Evolutionary conservation across 2,888 invertebrate genomes (phyloP).

Genomic region (Syritta pipiens): DNA sequence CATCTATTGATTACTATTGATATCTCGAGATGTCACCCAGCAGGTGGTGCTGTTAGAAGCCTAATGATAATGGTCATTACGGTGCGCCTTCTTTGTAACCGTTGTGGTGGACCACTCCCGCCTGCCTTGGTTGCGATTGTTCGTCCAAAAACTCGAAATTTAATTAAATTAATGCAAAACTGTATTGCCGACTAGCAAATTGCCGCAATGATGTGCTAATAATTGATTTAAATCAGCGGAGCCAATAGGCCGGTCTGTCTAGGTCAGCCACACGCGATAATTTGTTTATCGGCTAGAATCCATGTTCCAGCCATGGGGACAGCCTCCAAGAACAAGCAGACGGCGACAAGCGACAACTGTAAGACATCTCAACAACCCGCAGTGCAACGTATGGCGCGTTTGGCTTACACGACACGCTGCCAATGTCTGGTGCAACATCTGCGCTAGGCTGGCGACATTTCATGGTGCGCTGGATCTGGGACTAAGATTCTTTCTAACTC

Average conservation of each 20-base stretch:
- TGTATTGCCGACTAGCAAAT: constrained; percentile 43
- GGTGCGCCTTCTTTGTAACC: not conserved
- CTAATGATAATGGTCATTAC: constrained; percentile 47
- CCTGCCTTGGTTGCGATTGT: constrained; percentile 40
- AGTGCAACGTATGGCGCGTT: not conserved
- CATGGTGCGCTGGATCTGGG: constrained; percentile 46
- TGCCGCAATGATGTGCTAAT: constrained; percentile 50
- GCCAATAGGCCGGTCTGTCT: constrained; percentile 36
- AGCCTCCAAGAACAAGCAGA: constrained; percentile 57
- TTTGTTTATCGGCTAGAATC: constrained; percentile 57
- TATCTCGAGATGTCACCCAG: constrained; percentile 64
- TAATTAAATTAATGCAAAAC: constrained; percentile 48
- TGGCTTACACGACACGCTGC: not conserved
- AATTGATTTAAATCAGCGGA: constrained; percentile 49
- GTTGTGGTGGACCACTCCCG: not conserved
- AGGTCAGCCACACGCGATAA: constrained; percentile 59
- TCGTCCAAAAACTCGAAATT: constrained; percentile 30
- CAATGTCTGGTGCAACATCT: constrained; percentile 24
- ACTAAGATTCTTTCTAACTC: constrained; percentile 49
- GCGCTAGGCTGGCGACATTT: constrained; percentile 57
- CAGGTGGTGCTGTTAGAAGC: constrained; percentile 49
- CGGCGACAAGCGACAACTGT: constrained; percentile 62
- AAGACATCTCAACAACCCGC: constrained; percentile 52
- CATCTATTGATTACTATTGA: constrained; percentile 60
- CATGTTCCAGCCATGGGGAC: constrained; percentile 44